Evolutionary conservation across 2,888 invertebrate genomes (phyloP).

Genomic region (Agonopterix subpropinquella): DNA sequence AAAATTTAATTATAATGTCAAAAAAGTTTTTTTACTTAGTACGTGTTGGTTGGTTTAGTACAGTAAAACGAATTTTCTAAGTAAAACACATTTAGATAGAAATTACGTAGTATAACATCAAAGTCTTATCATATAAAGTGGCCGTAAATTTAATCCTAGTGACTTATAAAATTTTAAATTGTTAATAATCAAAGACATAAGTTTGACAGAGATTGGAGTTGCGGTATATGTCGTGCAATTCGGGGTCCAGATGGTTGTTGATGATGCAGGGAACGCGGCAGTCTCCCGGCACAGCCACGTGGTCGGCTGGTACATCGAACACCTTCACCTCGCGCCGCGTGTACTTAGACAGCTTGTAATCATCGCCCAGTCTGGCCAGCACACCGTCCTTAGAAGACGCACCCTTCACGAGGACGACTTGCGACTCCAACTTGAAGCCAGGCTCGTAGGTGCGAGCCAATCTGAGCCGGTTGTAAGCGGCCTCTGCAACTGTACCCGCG

Average conservation of each 20-base stretch:
- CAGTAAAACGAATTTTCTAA: too few relatives aligned
- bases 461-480: conserved; percentile 11
- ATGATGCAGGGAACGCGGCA: conserved; percentile 32
- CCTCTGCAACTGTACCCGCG: conserved; percentile 3
- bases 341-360: conserved; percentile 37
- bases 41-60: too few relatives aligned
- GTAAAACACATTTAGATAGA: too few relatives aligned
- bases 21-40: too few relatives aligned
- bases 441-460: conserved; percentile 10
- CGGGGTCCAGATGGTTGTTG: conserved; percentile 24
- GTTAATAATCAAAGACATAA: too few relatives aligned
- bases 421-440: conserved; percentile 9
- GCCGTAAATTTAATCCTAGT: too few relatives aligned
- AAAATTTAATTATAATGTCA: too few relatives aligned
- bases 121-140: too few relatives aligned
- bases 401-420: conserved; percentile 7
- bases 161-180: too few relatives aligned
- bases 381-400: not conserved
- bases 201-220: conserved; percentile 27
- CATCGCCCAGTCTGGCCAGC: conserved; percentile 16
- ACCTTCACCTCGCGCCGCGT: conserved; percentile 28
- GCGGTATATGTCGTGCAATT: conserved; percentile 24
- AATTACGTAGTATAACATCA: too few relatives aligned
- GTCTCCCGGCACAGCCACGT: conserved; percentile 25
- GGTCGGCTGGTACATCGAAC: conserved; percentile 25